A percentile compares a stretch with the other conserved stretches of the same genome.
phyloP scores from a whole-genome alignment of 2,113 vertebrate species.

The Propithecus coquereli region DNA sequence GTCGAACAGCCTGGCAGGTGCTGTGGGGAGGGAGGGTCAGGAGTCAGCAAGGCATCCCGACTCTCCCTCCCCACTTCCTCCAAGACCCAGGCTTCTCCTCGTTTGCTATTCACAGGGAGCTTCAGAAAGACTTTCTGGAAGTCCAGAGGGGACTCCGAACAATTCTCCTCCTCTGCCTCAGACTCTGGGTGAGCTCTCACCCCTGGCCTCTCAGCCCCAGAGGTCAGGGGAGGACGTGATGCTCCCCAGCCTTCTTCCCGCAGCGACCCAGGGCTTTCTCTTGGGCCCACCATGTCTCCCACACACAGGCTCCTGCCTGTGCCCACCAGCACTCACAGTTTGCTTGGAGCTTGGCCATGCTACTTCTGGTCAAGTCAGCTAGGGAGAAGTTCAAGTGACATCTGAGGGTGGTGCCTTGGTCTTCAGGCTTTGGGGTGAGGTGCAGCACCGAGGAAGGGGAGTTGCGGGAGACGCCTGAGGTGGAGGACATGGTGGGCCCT shows the following conservation, averaged over 20 bases:
- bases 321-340: slow-evolving; percentile 32
- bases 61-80: not conserved
- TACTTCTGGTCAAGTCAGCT: not conserved
- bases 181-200: not conserved
- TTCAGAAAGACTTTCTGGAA: not conserved
- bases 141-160: not conserved
- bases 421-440: not conserved
- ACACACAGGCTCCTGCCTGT: not conserved
- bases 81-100: not conserved
- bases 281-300: not conserved
- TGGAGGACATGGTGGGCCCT: not conserved
- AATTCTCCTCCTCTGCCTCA: not conserved
- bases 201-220: not conserved
- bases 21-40: not conserved
- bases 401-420: not conserved
- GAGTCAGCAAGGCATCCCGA: not conserved
- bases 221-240: not conserved
- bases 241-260: not conserved
- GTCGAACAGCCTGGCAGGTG: not conserved
- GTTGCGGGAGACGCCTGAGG: not conserved
- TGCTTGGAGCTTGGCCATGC: not conserved
- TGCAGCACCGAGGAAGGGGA: fast-evolving
- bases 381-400: not conserved
- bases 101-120: not conserved
- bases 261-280: not conserved